Base-by-base conservation (phyloP, 2,888 invertebrate genomes). In the Metacarcinus magister region DNA sequence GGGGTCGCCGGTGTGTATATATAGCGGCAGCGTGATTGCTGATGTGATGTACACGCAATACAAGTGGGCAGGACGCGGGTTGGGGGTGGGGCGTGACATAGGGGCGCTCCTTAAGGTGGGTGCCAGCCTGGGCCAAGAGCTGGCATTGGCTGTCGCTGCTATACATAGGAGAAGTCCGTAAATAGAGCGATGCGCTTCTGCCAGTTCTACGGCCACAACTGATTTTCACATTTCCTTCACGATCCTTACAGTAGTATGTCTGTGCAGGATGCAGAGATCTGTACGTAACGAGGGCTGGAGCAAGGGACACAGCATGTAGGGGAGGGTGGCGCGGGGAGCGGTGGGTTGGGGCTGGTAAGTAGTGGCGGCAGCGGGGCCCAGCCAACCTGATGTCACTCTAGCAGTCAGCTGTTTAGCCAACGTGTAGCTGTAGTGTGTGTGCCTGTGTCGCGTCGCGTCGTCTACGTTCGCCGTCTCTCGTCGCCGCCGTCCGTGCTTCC, bases 381-480 rank as follows among this genome's bases (percentile, higher is more conserved):
- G 95, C 95, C 92, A 95, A 95, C 95, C 96, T 96, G 96, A 94
- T 96, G 96, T 94, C 96, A 96, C 94, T 96, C 96, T 96, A 44
- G 94, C 96, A 96, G 96, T 96, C 96, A 96, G 96, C 96, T 96
- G 96, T 96, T 96, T 82, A 90, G 75, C 92, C 94, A 92, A 94
- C 96, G 94, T 90, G 96, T 91, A 90, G 91, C 91, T 94, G 94
- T 95, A 94, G 93, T 95, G 95, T 96, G 96, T 96, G 96, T 96
- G 96, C 60, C 90, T 94, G 94, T 94, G 94, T 94, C 95, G 92
- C 94, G 96, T 96, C 92, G 60, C 93, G 95, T 92, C 96, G 92
- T 75, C 92, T 94, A 54, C 94, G 48, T 95, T 92, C 87, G 48
- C 93, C 44, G 94, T 90, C 90, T 90, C 67, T 93, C 94, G 95